Evolutionary conservation across 2,113 vertebrate species (phyloP), one percentile per base, ranked within the genome.

Genomic region (Uria aalge): DNA sequence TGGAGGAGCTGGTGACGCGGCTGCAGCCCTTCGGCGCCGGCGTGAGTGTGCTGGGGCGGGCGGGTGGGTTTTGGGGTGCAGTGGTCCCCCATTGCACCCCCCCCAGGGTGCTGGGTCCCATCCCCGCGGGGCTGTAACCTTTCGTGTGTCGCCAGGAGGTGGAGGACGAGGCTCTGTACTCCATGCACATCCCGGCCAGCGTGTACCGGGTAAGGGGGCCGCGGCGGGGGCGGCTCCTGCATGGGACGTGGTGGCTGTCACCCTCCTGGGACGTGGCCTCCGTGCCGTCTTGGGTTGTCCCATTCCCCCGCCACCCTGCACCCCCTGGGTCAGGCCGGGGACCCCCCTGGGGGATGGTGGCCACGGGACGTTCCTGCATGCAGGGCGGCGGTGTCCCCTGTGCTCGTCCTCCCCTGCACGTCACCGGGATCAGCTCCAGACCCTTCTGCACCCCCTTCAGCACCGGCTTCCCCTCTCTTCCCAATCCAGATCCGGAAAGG

Each of bases 1-100:
- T 99, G 97, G 99, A 99, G 41, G 99, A 99, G 91, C 98, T 99
- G 83, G 96, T 97, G 95, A 98, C 98, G 2, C 98, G 99, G 95
- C 99, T 99, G 91, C 99, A 99, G 98, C 99, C 99, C 96, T 99
- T 99, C 93, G 98, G 99, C 77, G 96, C 98, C 40, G 96, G 98
- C 41, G 99, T 99, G 99, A 99, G 99, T 99, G 85, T n/a, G 38
- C 67, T 43, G 53, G 47, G 34, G 0, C 0, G 5, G 59, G 11
- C 0, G 15, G 57, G 45, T 3, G 34, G 75, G 23, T 45, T 82
- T 59, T 59, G 80, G 74, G 80, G 43, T 43, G 68, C 38, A 15
- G 29, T 1, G 4, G 9, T 45, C 11, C 15, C 38, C 63, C 24
- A 62, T 57, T 34, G 20, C 66, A 10, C 20, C 80, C 40, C 67